Evolutionary conservation across 2,113 vertebrate species (phyloP).

Genomic region (Calidris pygmaea): DNA sequence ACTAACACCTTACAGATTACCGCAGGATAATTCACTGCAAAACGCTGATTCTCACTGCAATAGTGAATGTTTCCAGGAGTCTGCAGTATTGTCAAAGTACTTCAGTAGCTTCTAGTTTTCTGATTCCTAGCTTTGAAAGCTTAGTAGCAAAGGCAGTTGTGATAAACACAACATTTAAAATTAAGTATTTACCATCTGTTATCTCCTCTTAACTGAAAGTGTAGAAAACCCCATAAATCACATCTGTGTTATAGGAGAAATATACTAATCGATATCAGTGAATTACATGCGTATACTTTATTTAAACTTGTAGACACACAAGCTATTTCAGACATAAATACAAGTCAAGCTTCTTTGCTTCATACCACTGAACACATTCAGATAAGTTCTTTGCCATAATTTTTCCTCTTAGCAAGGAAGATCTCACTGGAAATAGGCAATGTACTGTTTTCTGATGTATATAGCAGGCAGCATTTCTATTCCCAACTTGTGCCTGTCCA

Average conservation of each 20-base stretch:
- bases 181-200: slow-evolving; percentile 35
- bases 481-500: background rate
- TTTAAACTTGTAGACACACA: background rate
- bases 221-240: slow-evolving; percentile 23
- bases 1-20: background rate
- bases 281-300: background rate
- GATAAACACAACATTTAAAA: slow-evolving; percentile 34
- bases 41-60: background rate
- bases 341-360: background rate
- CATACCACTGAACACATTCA: background rate
- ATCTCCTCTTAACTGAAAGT: background rate
- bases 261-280: background rate
- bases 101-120: background rate
- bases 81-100: background rate
- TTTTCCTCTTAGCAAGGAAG: background rate
- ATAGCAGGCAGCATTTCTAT: background rate
- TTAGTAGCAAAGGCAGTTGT: slow-evolving; percentile 13
- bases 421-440: background rate
- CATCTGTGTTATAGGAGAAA: slow-evolving; percentile 3
- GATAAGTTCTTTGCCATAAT: background rate
- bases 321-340: background rate
- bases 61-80: background rate
- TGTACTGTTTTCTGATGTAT: background rate
- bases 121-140: background rate
- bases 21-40: background rate